Evolutionary conservation across 2,797 vertebrate species (phyloP).

Genomic region (Delichon dasypus): DNA sequence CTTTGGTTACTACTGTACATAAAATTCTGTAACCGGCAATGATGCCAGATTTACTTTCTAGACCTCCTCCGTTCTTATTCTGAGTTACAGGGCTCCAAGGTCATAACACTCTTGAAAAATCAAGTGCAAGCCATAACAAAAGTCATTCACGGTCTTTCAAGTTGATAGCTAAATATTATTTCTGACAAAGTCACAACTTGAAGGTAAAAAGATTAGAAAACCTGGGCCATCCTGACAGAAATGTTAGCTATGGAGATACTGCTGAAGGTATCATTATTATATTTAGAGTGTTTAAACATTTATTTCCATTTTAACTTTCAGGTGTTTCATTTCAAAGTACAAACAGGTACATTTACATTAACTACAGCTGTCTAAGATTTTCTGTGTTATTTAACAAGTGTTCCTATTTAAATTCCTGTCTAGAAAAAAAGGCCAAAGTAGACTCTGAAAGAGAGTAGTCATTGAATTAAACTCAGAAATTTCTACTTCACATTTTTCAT

Average conservation of each 20-base stretch:
- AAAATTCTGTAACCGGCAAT: background rate
- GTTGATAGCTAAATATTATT: background rate
- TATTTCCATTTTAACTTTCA: background rate
- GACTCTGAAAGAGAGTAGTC: background rate
- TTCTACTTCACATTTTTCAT: background rate
- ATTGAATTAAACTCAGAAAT: background rate
- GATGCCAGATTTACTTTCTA: background rate
- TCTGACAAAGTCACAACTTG: background rate
- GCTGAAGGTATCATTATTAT: background rate
- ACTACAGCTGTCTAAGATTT: background rate
- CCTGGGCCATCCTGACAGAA: background rate
- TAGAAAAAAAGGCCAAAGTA: background rate
- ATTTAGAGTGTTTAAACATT: background rate
- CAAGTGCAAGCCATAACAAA: background rate
- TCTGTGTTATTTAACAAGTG: background rate
- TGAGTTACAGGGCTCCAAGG: background rate
- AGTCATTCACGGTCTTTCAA: background rate
- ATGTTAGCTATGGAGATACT: background rate
- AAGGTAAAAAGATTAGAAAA: background rate
- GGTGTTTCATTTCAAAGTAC: background rate
- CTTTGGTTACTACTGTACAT: background rate
- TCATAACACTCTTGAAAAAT: background rate
- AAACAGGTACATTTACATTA: background rate
- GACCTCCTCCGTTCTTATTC: background rate
- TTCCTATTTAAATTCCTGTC: background rate